Conservation (phyloP, 2,113 vertebrate species). For the Anoplopoma fimbria region DNA sequence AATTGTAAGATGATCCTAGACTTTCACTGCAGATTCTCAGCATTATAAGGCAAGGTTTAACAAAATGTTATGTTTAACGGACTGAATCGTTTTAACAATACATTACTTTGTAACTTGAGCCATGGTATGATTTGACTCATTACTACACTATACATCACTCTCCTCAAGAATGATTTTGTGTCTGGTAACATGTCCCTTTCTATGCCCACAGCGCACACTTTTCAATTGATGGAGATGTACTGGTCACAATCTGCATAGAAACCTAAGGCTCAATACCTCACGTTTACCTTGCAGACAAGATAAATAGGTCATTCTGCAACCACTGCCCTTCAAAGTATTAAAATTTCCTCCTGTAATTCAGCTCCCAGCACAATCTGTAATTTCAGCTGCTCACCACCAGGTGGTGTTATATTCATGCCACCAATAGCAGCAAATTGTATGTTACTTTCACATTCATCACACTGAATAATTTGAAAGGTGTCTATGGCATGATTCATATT, state of each 20-base stretch:
- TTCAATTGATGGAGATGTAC: not conserved
- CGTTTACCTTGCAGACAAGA: constrained; percentile 17
- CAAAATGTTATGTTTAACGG: no score
- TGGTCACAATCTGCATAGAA: constrained; percentile 25
- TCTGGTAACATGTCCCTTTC: not conserved
- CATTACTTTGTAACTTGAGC: not conserved
- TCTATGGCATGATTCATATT: constrained; percentile 20
- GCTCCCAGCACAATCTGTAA: constrained; percentile 6
- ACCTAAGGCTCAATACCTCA: not conserved
- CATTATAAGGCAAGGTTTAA: not conserved
- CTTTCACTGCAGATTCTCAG: not conserved
- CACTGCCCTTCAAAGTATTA: constrained; percentile 4
- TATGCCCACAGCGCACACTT: constrained; percentile 7
- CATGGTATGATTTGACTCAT: not conserved
- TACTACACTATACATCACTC: not conserved
- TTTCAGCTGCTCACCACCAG: constrained; percentile 57
- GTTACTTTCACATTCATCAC: constrained; percentile 11
- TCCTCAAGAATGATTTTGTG: not conserved
- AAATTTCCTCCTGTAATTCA: not conserved
- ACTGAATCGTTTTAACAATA: not conserved
- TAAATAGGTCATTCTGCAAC: constrained; percentile 8
- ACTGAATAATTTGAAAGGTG: constrained; percentile 36
- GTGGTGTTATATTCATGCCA: constrained; percentile 53
- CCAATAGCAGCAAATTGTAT: not conserved
- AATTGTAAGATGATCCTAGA: not conserved